Percentiles rank a stretch among this genome's conserved stretches.
phyloP scores from a whole-genome alignment of 2,797 vertebrate species.

The Allobates femoralis region DNA sequence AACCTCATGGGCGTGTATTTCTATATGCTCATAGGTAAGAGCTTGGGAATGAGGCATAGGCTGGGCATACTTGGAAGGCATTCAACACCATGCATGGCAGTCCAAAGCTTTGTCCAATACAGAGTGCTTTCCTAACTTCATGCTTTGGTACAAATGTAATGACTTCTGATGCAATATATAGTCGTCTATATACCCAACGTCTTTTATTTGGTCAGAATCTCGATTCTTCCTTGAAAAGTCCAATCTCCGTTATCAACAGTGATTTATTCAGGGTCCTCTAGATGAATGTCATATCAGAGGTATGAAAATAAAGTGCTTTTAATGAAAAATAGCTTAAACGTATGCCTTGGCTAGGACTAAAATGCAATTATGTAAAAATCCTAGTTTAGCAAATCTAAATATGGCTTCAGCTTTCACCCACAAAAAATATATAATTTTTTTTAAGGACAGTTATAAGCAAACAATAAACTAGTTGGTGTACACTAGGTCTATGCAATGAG shows the following conservation, averaged over 20 bases:
- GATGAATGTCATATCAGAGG: conserved; percentile 35
- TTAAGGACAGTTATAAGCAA: conserved; percentile 37
- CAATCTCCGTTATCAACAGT: conserved; percentile 11
- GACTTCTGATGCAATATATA: conserved; percentile 1
- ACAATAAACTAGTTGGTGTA: conserved; percentile 29
- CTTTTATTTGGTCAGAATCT: conserved; percentile 7
- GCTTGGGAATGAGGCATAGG: background rate
- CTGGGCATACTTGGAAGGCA: conserved; percentile 2
- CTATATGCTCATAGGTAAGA: background rate
- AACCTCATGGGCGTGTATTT: background rate
- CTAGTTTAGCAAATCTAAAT: conserved; percentile 55
- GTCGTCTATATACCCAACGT: background rate
- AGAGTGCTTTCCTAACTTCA: conserved; percentile 8
- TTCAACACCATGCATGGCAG: conserved; percentile 5
- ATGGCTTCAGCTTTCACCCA: conserved; percentile 57
- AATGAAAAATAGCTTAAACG: conserved; percentile 44
- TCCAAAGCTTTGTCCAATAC: background rate
- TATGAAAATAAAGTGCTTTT: conserved; percentile 61
- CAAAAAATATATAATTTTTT: conserved; percentile 37
- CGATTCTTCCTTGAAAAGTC: conserved; percentile 9
- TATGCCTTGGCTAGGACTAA: conserved; percentile 59
- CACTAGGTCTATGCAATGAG: conserved; percentile 40
- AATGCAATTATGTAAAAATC: conserved; percentile 60
- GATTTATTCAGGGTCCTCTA: background rate
- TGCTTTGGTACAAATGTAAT: conserved; percentile 19